A percentile compares a stretch with the other conserved stretches of the same genome.
Conservation (phyloP, 2,113 vertebrate species). For the Oceanites oceanicus region DNA sequence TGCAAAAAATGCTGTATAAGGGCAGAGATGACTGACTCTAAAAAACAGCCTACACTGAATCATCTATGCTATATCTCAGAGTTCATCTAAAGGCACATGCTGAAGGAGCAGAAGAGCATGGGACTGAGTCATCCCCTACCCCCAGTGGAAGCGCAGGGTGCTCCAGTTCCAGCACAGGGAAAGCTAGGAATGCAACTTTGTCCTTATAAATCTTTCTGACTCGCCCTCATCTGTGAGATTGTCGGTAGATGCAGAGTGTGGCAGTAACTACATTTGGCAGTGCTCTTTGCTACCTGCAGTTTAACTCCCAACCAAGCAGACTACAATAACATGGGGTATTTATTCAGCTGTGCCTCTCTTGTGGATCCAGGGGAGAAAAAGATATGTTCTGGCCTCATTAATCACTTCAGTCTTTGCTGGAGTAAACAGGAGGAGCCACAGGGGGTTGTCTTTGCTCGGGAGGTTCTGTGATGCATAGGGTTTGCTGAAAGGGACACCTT, state of each 20-base stretch:
- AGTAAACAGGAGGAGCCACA: slow-evolving; percentile 77
- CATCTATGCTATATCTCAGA: not conserved
- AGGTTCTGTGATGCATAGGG: not conserved
- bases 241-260: not conserved
- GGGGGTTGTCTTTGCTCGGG: slow-evolving; percentile 50
- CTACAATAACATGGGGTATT: slow-evolving; percentile 76
- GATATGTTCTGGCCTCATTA: slow-evolving; percentile 86
- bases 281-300: slow-evolving; percentile 19
- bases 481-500: not conserved
- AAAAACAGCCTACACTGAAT: rapidly evolving
- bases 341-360: slow-evolving; percentile 86
- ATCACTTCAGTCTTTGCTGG: slow-evolving; percentile 84
- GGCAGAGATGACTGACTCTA: not conserved
- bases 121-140: not conserved
- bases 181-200: not conserved
- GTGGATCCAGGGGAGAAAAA: slow-evolving; percentile 79
- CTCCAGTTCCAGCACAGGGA: not conserved
- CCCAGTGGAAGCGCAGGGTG: not conserved
- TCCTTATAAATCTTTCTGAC: not conserved
- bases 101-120: not conserved
- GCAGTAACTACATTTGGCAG: slow-evolving; percentile 2
- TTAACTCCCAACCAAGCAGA: slow-evolving; percentile 1
- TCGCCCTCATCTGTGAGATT: rapidly evolving
- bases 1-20: not conserved
- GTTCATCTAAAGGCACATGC: not conserved